Base-by-base conservation (phyloP, 1,140 invertebrate species). In the Bombyx mandarina region DNA sequence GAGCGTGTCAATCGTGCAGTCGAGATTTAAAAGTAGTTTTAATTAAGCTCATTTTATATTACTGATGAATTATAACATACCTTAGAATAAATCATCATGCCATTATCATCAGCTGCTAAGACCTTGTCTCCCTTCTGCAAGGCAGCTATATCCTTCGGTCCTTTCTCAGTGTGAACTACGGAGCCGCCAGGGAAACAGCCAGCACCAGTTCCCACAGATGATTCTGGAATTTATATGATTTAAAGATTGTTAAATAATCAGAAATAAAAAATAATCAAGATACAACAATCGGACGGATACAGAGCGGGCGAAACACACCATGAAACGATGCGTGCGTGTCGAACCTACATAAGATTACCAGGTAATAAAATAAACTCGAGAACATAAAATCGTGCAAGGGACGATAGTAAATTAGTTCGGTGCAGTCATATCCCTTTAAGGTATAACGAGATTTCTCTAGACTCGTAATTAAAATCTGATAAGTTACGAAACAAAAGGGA, bases 101-200 rank as follows among this genome's bases (percentile, higher is more conserved):
- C 94, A 3, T 89, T 85, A 18, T 86, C 65, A 65, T 93, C 91
- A 57, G 94, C 77, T n/a, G 95, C 90, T n/a, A 96, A 90, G 35
- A 99, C 92, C 43, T 88, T 79, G 56, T 98, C 96, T 4, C 97
- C 97, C 18, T 94, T 82, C 52, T 75, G 72, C n/a, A 99, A 66
- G 10, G 94, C 88, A 45, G 89, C 90, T 68, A 95, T 86, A 57
- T 89, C 88, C 8, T 63, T 82, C 1, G 65, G 67, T 1, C 91
- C 91, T 0, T 79, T 65, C 35, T 87, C 73, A 0, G 91, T 91
- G 45, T 88, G 77, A 7, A 96, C 93, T 8, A 83, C 73, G 6
- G 92, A 89, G 35, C 89, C 89, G 0, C 89, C 90, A 0, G 93
- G 91, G 85, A 96, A 97, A 73, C 95, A 99, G 26, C 92, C 94